phyloP scores from a whole-genome alignment of 2,888 invertebrate genomes.

The Macrophya alboannulata region DNA sequence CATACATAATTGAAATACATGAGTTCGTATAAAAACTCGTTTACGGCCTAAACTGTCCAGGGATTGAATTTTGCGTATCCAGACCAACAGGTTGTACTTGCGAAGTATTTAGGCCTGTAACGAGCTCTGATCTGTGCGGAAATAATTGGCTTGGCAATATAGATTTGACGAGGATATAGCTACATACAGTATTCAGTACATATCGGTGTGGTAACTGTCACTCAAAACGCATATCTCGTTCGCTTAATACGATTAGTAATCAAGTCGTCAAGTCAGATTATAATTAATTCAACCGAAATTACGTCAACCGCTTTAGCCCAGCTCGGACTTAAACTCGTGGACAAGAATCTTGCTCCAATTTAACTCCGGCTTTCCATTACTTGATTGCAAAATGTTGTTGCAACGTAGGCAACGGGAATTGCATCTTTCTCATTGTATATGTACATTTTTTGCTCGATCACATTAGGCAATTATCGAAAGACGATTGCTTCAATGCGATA shows the following conservation, averaged over 20 bases:
- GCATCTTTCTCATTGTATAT: background rate
- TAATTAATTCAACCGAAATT: constrained; percentile 42
- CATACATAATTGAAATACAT: background rate
- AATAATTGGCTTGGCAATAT: background rate
- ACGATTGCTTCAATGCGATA: background rate
- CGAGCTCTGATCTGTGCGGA: background rate
- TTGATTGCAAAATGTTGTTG: constrained; percentile 8
- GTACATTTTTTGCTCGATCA: background rate
- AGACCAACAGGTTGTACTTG: background rate
- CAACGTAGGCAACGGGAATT: background rate
- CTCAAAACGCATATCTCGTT: constrained; percentile 6
- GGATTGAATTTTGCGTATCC: background rate
- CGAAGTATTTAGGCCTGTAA: background rate
- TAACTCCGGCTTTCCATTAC: constrained; percentile 31
- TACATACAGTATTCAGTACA: background rate
- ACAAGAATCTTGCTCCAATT: constrained; percentile 5
- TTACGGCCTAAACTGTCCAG: background rate
- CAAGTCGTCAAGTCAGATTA: constrained; percentile 36
- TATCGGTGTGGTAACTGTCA: background rate
- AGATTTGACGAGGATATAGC: constrained; percentile 16
- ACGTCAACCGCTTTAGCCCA: constrained; percentile 10
- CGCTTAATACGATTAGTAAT: constrained; percentile 23
- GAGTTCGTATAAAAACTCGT: background rate
- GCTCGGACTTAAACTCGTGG: background rate
- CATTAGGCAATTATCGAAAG: background rate